These are phyloP conservation scores for Tauraco hartlaubi DNA, from an alignment of 2,797 vertebrate genomes.

Conservation along the genomic window DNA sequence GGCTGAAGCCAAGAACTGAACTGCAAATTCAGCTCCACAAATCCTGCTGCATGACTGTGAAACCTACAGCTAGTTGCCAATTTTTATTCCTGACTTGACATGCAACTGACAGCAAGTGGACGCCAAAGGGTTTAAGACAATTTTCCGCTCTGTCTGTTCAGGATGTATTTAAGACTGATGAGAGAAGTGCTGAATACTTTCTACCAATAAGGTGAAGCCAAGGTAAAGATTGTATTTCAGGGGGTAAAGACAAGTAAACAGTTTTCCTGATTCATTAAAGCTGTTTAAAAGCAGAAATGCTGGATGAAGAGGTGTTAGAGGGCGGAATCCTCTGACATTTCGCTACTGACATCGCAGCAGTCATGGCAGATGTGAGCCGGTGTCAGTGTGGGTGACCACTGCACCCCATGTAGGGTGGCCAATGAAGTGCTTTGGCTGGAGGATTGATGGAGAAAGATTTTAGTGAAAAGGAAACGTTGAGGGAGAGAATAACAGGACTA, in stretches of 20 bases:
- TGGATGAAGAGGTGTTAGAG: not conserved
- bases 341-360: not conserved
- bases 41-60: conserved; percentile 42
- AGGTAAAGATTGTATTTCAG: not conserved
- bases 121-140: conserved; percentile 66
- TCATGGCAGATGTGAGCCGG: not conserved
- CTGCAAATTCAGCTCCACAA: conserved; percentile 61
- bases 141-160: conserved; percentile 60
- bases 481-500: not conserved
- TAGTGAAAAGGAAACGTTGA: not conserved
- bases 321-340: not conserved
- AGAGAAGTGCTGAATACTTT: not conserved
- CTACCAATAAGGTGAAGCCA: not conserved
- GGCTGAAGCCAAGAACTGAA: conserved; percentile 39
- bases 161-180: conserved; percentile 32
- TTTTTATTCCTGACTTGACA: conserved; percentile 61
- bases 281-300: not conserved
- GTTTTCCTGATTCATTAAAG: not conserved
- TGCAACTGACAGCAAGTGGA: conserved; percentile 56
- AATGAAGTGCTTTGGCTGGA: not conserved
- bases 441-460: not conserved
- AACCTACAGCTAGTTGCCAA: conserved; percentile 57
- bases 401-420: not conserved
- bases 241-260: not conserved
- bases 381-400: rapidly evolving